phyloP scores from a whole-genome alignment of 2,797 vertebrate genomes.

The Crocidura indochinensis region DNA sequence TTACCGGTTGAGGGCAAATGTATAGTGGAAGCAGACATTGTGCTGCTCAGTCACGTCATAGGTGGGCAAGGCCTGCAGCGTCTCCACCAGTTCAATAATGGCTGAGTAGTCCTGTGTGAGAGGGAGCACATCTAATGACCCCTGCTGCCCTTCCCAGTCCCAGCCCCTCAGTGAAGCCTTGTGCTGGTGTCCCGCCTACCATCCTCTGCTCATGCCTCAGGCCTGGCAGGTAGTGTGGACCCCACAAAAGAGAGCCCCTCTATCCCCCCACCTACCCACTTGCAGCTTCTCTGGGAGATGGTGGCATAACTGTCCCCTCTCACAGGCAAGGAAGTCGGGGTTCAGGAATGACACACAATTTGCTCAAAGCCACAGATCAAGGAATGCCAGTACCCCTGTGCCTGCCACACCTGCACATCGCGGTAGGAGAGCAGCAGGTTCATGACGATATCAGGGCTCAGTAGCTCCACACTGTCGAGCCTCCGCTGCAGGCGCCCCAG shows the following conservation, averaged over 20 bases:
- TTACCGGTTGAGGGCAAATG: slow-evolving; percentile 96
- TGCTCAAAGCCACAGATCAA: not conserved
- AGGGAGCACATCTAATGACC: no score
- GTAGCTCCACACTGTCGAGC: slow-evolving; percentile 95
- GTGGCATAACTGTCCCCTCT: not conserved
- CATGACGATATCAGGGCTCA: slow-evolving; percentile 95
- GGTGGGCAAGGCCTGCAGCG: slow-evolving; percentile 93
- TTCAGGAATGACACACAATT: not conserved
- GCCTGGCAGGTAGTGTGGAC: not conserved
- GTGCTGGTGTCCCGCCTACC: not conserved
- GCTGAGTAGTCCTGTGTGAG: slow-evolving; percentile 93
- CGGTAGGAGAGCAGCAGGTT: slow-evolving; percentile 96
- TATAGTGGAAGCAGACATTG: slow-evolving; percentile 96
- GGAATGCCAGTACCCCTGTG: fast-evolving
- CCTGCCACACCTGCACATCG: slow-evolving; percentile 92
- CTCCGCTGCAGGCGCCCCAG: slow-evolving; percentile 93
- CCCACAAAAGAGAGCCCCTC: not conserved
- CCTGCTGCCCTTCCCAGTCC: not conserved
- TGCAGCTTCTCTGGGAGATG: not conserved
- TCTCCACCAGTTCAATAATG: slow-evolving; percentile 95
- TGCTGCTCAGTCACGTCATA: slow-evolving; percentile 92
- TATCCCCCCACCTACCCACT: not conserved
- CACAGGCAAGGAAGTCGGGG: not conserved
- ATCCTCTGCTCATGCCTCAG: not conserved
- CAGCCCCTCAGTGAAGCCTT: not conserved